phyloP scores from a whole-genome alignment of 2,113 vertebrate species.

The Hymenochirus boettgeri region DNA sequence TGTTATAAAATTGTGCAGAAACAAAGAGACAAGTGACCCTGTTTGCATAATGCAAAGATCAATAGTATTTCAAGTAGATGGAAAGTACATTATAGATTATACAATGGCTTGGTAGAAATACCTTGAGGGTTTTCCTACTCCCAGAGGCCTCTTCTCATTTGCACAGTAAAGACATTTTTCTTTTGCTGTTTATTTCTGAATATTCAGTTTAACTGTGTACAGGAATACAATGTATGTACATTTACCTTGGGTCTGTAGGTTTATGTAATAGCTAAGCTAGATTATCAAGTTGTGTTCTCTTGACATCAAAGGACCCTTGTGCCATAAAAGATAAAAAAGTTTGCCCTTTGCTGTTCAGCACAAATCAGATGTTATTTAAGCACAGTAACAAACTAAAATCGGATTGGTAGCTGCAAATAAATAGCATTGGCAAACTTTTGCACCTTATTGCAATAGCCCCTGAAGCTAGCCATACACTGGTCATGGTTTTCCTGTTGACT shows the following conservation, averaged over 20 bases:
- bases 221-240: constrained; percentile 15
- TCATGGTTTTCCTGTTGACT: too few species aligned
- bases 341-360: too few species aligned
- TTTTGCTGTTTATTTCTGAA: constrained; percentile 59
- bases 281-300: too few species aligned
- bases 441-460: too few species aligned
- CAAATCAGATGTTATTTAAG: too few species aligned
- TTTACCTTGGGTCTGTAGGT: constrained; percentile 5
- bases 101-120: constrained; percentile 60
- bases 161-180: constrained; percentile 65
- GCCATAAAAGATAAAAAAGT: too few species aligned
- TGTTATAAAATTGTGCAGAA: constrained; percentile 25
- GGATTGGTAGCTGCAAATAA: too few species aligned
- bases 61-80: constrained; percentile 64
- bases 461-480: too few species aligned
- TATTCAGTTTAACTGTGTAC: constrained; percentile 50
- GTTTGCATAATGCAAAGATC: constrained; percentile 62
- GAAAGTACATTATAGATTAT: constrained; percentile 52
- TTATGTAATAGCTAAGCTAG: too few species aligned
- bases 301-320: too few species aligned
- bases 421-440: too few species aligned
- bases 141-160: constrained; percentile 64
- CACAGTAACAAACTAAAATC: too few species aligned
- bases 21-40: constrained; percentile 42
- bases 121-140: constrained; percentile 60